Conservation (phyloP, 2,113 vertebrate species). For the Heloderma charlesbogerti region DNA sequence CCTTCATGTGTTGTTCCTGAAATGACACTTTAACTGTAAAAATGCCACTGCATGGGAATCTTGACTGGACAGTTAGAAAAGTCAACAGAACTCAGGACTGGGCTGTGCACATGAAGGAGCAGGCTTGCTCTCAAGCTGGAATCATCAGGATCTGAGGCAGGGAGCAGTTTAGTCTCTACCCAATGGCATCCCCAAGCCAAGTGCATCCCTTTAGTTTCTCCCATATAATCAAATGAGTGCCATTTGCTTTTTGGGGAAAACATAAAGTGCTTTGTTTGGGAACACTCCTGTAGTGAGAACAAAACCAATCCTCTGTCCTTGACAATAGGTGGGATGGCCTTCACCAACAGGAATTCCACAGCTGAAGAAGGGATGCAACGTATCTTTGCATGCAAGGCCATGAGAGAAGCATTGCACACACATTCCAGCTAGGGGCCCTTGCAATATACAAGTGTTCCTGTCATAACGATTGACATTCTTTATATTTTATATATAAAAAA, state of each 20-base stretch:
- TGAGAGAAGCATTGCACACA: background rate
- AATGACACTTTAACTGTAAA: background rate
- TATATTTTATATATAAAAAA: background rate
- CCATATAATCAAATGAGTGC: background rate
- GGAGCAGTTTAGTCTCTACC: background rate
- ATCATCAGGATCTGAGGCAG: background rate
- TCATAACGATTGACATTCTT: background rate
- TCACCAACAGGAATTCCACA: background rate
- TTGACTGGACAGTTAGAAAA: background rate
- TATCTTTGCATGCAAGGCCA: too few species aligned
- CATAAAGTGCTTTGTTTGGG: background rate
- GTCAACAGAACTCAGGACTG: background rate
- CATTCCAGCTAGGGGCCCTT: background rate
- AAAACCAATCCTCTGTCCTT: background rate
- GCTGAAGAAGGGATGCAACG: too few species aligned
- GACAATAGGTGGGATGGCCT: background rate
- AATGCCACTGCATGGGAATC: constrained; percentile 27
- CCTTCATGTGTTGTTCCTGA: constrained; percentile 19
- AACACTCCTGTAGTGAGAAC: background rate
- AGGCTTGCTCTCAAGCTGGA: background rate
- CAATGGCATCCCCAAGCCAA: background rate
- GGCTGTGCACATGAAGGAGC: background rate
- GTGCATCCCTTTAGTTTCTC: background rate
- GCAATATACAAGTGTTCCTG: background rate
- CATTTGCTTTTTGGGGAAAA: background rate